Evolutionary conservation across 2,888 invertebrate genomes (phyloP).

Genomic region (Agrotis ipsilon): DNA sequence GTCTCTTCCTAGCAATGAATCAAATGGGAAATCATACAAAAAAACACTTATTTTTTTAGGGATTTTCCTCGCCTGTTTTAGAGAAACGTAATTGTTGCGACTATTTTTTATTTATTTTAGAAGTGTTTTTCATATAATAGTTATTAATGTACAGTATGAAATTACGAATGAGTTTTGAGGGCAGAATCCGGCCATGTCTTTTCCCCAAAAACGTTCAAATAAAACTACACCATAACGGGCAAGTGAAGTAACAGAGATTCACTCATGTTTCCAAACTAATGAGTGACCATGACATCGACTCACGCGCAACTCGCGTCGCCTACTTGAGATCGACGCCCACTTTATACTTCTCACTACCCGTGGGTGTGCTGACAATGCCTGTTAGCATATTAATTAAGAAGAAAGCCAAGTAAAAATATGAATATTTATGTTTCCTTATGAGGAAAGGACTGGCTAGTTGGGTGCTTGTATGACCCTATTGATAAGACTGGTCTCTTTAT

Average conservation of each 20-base stretch:
- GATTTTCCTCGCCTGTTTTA: no score
- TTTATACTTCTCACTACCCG: conserved; percentile 76
- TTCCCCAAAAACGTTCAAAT: conserved; percentile 28
- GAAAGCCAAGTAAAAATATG: conserved; percentile 86
- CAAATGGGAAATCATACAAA: no score
- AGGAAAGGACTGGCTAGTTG: conserved; percentile 61
- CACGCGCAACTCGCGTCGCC: conserved; percentile 79
- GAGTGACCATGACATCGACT: conserved; percentile 84
- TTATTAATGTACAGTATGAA: no score
- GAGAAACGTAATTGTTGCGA: no score
- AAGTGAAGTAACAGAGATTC: conserved; percentile 60
- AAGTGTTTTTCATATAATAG: no score
- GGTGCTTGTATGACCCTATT: conserved; percentile 29
- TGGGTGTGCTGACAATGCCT: conserved; percentile 89
- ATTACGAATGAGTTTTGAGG: no score
- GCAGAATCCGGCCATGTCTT: no score
- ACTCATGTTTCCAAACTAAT: conserved; percentile 71
- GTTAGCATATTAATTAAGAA: conserved; percentile 90
- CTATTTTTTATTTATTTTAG: no score
- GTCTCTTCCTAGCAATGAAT: no score
- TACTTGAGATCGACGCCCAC: conserved; percentile 78
- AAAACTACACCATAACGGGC: conserved; percentile 48
- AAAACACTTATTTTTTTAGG: no score
- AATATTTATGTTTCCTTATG: conserved; percentile 82
- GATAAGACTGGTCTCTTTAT: conserved; percentile 17